A percentile compares a stretch with the other conserved stretches of the same genome.
These are phyloP conservation scores for Morone chrysops DNA, from an alignment of 2,113 vertebrate genomes.

Conservation along the genomic window DNA sequence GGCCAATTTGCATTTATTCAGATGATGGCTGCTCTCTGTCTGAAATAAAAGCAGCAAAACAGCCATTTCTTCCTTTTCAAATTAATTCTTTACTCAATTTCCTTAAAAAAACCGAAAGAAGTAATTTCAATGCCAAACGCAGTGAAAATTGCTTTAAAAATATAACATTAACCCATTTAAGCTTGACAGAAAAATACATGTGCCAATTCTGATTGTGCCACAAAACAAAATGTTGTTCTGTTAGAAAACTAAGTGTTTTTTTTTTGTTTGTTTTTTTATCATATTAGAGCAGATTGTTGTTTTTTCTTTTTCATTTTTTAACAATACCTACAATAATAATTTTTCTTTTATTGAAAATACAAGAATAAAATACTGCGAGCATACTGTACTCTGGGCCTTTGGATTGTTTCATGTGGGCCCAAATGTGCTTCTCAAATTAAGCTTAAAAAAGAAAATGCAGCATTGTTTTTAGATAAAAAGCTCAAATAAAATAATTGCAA, in stretches of 20 bases:
- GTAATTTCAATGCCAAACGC: not conserved
- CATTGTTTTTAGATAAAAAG: constrained; percentile 9
- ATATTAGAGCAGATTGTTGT: not conserved
- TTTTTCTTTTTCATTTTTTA: not conserved
- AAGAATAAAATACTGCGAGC: not conserved
- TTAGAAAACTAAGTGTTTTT: not conserved
- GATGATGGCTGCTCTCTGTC: constrained; percentile 60
- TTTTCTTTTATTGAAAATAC: not conserved
- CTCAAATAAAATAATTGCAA: not conserved
- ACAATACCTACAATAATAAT: not conserved
- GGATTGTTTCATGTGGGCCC: constrained; percentile 12
- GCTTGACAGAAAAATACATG: not conserved
- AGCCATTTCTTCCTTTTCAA: constrained; percentile 27
- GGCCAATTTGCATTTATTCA: constrained; percentile 85
- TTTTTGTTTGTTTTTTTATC: not conserved
- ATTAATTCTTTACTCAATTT: constrained; percentile 3
- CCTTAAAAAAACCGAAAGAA: not conserved
- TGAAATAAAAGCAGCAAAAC: constrained; percentile 36
- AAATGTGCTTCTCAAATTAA: not conserved
- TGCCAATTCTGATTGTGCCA: not conserved
- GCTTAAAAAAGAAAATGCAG: not conserved
- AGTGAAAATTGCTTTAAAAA: not conserved
- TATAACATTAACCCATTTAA: not conserved
- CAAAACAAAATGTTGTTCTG: not conserved
- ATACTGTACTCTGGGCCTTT: not conserved